Percentiles rank a stretch among this genome's conserved stretches.
Conservation (phyloP, 2,113 vertebrate species). For the Aphelocoma coerulescens region DNA sequence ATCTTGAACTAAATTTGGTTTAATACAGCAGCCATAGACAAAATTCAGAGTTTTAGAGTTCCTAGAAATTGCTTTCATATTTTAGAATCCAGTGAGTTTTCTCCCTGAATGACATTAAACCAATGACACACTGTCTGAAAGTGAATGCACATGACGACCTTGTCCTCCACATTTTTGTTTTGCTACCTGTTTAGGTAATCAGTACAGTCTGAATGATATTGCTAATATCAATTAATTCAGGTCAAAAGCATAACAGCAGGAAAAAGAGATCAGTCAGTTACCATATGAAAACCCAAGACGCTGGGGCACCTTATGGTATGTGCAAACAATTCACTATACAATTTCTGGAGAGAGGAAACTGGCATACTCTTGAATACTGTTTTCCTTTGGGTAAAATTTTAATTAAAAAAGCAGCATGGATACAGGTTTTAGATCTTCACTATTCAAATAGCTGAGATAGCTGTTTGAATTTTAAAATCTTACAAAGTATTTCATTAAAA, state of each 20-base stretch:
- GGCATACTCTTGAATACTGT: constrained; percentile 76
- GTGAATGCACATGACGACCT: neutral
- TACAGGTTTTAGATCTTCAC: constrained; percentile 74
- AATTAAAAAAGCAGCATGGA: constrained; percentile 83
- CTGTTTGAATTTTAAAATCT: constrained; percentile 75
- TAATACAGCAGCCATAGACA: neutral
- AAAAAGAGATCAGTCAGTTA: constrained; percentile 67
- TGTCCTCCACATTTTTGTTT: constrained; percentile 14
- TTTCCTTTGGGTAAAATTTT: constrained; percentile 82
- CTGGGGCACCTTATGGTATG: constrained; percentile 75
- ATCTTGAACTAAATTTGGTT: neutral
- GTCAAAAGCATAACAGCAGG: constrained; percentile 74
- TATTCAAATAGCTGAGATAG: constrained; percentile 73
- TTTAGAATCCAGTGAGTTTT: constrained; percentile 22
- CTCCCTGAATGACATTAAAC: neutral
- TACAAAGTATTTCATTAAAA: constrained; percentile 30
- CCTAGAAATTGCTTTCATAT: neutral
- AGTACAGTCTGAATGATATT: constrained; percentile 42
- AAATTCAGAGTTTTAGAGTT: constrained; percentile 6
- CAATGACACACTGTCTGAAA: neutral
- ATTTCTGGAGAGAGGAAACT: constrained; percentile 78
- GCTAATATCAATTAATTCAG: constrained; percentile 75
- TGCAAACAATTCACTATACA: constrained; percentile 78
- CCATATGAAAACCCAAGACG: constrained; percentile 72
- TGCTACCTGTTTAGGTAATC: constrained; percentile 70